phyloP scores from a whole-genome alignment of 2,888 invertebrate species.

The Drosophila rellima region DNA sequence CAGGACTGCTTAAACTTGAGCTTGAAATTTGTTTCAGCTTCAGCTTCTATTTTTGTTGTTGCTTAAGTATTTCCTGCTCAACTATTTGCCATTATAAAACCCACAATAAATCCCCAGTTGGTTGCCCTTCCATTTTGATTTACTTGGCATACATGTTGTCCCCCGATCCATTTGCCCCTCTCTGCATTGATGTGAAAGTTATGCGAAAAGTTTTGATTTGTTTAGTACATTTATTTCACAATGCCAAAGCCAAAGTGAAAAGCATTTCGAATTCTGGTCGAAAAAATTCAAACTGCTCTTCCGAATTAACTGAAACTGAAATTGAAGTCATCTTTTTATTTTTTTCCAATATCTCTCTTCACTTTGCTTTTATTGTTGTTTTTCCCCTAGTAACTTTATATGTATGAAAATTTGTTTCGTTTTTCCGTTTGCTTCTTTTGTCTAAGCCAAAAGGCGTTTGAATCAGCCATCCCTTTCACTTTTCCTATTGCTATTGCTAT shows the following conservation, averaged over 20 bases:
- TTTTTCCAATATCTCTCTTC: slow-evolving; percentile 48
- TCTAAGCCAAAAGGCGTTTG: slow-evolving; percentile 32
- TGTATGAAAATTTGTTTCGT: slow-evolving; percentile 30
- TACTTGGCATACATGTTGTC: slow-evolving; percentile 55
- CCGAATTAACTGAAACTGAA: slow-evolving; percentile 66
- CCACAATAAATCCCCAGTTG: slow-evolving; percentile 52
- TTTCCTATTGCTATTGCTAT: slow-evolving; percentile 26
- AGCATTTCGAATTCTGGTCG: slow-evolving; percentile 43
- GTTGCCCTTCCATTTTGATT: slow-evolving; percentile 54
- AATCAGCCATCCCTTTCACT: slow-evolving; percentile 38
- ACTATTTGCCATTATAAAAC: slow-evolving; percentile 64
- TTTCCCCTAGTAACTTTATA: not conserved
- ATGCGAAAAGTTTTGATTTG: slow-evolving; percentile 82
- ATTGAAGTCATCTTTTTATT: slow-evolving; percentile 61
- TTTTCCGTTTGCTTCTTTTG: slow-evolving; percentile 22
- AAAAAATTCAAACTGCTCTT: slow-evolving; percentile 45
- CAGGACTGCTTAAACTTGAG: slow-evolving; percentile 59
- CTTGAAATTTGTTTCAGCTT: slow-evolving; percentile 35
- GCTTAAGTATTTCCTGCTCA: slow-evolving; percentile 53
- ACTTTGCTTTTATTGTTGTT: slow-evolving; percentile 21
- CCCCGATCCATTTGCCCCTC: not conserved
- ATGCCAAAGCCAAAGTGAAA: slow-evolving; percentile 27
- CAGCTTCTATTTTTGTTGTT: slow-evolving; percentile 47
- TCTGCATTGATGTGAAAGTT: slow-evolving; percentile 75
- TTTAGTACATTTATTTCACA: slow-evolving; percentile 75